A percentile compares a stretch with the other conserved stretches of the same genome.
phyloP scores from a whole-genome alignment of 1,140 invertebrate species.

The Psilanteris sp. region DNA sequence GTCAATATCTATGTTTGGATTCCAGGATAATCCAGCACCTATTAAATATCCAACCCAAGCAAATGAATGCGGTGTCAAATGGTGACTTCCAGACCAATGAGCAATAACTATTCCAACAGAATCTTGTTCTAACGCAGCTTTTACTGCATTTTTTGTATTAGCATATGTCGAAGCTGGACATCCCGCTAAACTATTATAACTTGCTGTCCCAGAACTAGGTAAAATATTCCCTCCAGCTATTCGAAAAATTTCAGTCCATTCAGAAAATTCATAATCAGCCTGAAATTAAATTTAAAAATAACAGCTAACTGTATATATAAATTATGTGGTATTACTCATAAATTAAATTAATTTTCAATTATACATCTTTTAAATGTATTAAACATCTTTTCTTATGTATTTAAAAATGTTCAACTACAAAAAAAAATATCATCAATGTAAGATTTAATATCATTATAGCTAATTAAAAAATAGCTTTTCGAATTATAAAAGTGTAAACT shows the following conservation, averaged over 20 bases:
- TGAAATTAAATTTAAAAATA: too few relatives aligned
- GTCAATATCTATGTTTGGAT: slow-evolving; percentile 80
- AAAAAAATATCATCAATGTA: too few relatives aligned
- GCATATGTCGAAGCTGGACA: slow-evolving; percentile 84
- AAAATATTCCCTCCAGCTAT: slow-evolving; percentile 81
- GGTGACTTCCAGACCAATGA: slow-evolving; percentile 85
- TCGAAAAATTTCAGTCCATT: slow-evolving; percentile 81
- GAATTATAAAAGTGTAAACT: too few relatives aligned
- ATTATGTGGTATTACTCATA: too few relatives aligned
- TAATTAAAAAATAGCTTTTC: too few relatives aligned
- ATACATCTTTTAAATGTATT: too few relatives aligned
- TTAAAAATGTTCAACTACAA: too few relatives aligned
- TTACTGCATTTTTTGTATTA: slow-evolving; percentile 83
- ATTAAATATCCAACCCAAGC: slow-evolving; percentile 85
- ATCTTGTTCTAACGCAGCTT: slow-evolving; percentile 80
- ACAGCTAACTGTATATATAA: too few relatives aligned
- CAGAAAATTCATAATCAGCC: slow-evolving; percentile 85
- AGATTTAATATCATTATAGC: too few relatives aligned
- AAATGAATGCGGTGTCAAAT: slow-evolving; percentile 83
- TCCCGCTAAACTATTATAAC: slow-evolving; percentile 85
- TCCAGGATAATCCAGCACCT: slow-evolving; percentile 84
- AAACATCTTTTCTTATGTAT: too few relatives aligned
- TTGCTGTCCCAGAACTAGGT: slow-evolving; percentile 84
- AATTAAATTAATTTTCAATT: too few relatives aligned
- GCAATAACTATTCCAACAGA: slow-evolving; percentile 83